Percentiles rank a stretch among this genome's conserved stretches.
phyloP scores from a whole-genome alignment of 2,888 invertebrate species.

The Eurytoma adleriae region DNA sequence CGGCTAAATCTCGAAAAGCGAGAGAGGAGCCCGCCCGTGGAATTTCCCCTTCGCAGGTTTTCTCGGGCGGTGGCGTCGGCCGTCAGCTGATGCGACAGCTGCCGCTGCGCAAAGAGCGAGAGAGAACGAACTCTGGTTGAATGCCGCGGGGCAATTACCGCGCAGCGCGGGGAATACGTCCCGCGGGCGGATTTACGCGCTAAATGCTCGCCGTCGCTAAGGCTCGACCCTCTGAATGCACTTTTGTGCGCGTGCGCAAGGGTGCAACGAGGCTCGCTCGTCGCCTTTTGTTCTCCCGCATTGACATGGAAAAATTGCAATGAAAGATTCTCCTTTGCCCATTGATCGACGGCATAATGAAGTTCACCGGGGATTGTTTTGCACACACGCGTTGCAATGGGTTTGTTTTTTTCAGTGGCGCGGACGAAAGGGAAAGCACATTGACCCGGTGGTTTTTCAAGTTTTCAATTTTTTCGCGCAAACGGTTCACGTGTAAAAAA shows the following conservation, averaged over 20 bases:
- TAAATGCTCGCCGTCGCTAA: too few species aligned
- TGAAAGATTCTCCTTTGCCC: too few species aligned
- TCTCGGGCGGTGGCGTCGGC: not conserved
- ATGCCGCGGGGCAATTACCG: constrained; percentile 20
- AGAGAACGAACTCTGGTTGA: constrained; percentile 21
- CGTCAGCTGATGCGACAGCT: constrained; percentile 53
- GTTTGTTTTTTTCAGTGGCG: too few species aligned
- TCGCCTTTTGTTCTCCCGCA: too few species aligned
- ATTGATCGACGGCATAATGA: too few species aligned
- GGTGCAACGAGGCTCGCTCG: not conserved
- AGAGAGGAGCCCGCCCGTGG: not conserved
- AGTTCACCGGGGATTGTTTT: too few species aligned
- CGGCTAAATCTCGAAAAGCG: constrained; percentile 6
- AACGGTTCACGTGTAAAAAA: too few species aligned
- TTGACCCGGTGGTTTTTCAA: too few species aligned
- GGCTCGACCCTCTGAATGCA: not conserved
- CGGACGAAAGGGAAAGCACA: too few species aligned
- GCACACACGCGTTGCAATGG: too few species aligned
- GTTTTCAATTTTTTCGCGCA: too few species aligned
- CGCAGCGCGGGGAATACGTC: not conserved
- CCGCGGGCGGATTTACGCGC: constrained; percentile 11
- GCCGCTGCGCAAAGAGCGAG: constrained; percentile 10
- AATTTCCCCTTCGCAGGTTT: not conserved
- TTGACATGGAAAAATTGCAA: too few species aligned
- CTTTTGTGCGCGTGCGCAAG: not conserved